Conservation (phyloP, 1,140 invertebrate species). For the Nymphalis io region DNA sequence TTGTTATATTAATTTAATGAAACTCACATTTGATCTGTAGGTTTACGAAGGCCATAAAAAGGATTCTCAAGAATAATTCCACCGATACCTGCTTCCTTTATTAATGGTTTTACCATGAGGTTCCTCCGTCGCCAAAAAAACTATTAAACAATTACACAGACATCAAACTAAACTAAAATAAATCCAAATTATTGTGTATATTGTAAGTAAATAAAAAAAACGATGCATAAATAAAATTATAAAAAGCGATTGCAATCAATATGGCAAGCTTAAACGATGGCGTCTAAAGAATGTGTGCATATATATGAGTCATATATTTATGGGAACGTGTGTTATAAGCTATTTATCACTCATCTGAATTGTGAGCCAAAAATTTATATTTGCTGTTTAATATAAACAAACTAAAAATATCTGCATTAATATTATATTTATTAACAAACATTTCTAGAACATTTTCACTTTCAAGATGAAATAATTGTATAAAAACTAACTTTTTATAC, state of each 20-base stretch:
- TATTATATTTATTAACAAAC: too few species aligned
- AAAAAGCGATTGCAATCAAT: background rate
- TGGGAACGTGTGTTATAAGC: background rate
- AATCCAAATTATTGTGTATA: too few species aligned
- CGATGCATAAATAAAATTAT: too few species aligned
- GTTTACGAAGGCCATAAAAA: constrained; percentile 97
- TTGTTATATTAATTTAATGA: background rate
- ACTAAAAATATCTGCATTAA: constrained; percentile 9
- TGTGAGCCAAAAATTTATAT: background rate
- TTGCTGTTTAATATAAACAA: constrained; percentile 11
- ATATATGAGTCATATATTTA: background rate
- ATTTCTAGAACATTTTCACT: too few species aligned
- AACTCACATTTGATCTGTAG: constrained; percentile 92
- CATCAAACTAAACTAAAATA: background rate
- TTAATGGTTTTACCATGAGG: constrained; percentile 93
- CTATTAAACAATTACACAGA: constrained; percentile 76
- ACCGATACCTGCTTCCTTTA: constrained; percentile 94
- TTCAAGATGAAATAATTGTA: too few species aligned
- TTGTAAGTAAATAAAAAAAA: too few species aligned
- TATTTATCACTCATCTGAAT: background rate
- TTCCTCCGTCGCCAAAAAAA: constrained; percentile 95
- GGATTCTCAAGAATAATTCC: constrained; percentile 98
- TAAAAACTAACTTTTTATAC: too few species aligned
- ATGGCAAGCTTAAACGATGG: background rate
- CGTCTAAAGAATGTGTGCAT: background rate